Conservation (phyloP, 2,113 vertebrate species). For the Cheirogaleus medius region DNA sequence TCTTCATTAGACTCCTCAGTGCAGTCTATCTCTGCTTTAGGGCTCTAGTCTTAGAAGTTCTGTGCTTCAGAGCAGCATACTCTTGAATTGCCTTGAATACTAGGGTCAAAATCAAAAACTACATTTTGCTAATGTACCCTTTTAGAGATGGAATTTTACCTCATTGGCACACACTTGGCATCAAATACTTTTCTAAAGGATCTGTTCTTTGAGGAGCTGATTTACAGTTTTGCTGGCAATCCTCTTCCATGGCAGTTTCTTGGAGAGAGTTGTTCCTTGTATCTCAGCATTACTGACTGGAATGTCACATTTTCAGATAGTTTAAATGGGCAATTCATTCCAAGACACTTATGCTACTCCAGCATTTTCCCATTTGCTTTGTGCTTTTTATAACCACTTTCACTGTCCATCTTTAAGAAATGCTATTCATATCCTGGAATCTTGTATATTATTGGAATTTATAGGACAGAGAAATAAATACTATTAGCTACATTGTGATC, state of each 20-base stretch:
- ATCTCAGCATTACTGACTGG: not conserved
- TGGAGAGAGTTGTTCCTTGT: not conserved
- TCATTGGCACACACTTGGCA: not conserved
- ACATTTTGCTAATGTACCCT: not conserved
- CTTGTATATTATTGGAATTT: slow-evolving; percentile 15
- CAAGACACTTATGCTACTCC: not conserved
- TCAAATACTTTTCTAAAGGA: not conserved
- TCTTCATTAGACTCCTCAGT: not conserved
- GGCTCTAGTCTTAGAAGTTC: not conserved
- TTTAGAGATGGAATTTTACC: not conserved
- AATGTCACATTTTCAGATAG: not conserved
- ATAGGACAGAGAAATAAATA: not conserved
- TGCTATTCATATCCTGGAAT: not conserved
- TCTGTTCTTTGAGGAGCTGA: not conserved
- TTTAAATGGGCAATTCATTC: not conserved
- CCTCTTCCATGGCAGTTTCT: not conserved
- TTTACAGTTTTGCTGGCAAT: not conserved
- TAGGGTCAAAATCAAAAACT: not conserved
- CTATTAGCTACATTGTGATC: not conserved
- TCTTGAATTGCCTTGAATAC: not conserved
- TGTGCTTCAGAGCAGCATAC: not conserved
- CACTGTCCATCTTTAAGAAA: slow-evolving; percentile 11
- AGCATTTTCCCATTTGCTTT: not conserved
- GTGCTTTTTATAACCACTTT: slow-evolving; percentile 17
- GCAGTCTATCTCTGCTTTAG: not conserved